A percentile compares a stretch with the other conserved stretches of the same genome.
These are phyloP conservation scores for Aurelia coerulea DNA, from an alignment of 30 jellyfish, hydroid and myxozoan genomes.

Conservation along the genomic window DNA sequence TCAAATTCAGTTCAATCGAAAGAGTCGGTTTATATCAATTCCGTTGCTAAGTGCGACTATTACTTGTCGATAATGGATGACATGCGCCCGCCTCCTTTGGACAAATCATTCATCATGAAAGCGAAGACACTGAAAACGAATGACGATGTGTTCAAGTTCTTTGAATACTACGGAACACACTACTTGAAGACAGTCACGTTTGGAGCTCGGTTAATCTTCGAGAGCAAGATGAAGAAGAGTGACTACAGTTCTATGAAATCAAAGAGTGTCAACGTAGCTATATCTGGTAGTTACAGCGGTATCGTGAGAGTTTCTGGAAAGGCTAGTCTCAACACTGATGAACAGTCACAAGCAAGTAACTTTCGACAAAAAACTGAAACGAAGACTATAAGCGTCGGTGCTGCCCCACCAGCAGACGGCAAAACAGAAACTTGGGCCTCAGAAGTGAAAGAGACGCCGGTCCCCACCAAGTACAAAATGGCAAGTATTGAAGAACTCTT, in stretches of 20 bases:
- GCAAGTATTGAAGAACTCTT: conserved; percentile 53
- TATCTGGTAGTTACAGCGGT: conserved; percentile 57
- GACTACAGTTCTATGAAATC: not conserved
- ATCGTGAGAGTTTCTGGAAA: conserved; percentile 38
- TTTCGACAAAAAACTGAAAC: conserved; percentile 55
- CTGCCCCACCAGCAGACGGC: conserved; percentile 77
- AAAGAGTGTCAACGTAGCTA: conserved; percentile 9
- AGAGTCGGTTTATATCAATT: conserved; percentile 52
- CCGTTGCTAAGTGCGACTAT: conserved; percentile 68
- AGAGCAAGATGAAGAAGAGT: conserved; percentile 54
- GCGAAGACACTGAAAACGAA: conserved; percentile 6
- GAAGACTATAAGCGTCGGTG: conserved; percentile 66
- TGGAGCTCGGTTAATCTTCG: conserved; percentile 70
- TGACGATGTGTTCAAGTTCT: conserved; percentile 43
- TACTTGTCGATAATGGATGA: conserved; percentile 66
- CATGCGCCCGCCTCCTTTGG: conserved; percentile 50
- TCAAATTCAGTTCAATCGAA: conserved; percentile 42
- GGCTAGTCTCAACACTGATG: conserved; percentile 17
- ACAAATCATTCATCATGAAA: conserved; percentile 29
- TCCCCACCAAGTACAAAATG: conserved; percentile 57
- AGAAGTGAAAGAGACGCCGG: conserved; percentile 70
- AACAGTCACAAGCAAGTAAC: conserved; percentile 28
- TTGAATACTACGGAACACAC: conserved; percentile 69
- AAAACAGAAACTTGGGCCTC: conserved; percentile 72
- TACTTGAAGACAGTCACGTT: conserved; percentile 45